Evolutionary conservation across 2,113 vertebrate species (phyloP).

Genomic region (Ophthalmolycus amberensis): DNA sequence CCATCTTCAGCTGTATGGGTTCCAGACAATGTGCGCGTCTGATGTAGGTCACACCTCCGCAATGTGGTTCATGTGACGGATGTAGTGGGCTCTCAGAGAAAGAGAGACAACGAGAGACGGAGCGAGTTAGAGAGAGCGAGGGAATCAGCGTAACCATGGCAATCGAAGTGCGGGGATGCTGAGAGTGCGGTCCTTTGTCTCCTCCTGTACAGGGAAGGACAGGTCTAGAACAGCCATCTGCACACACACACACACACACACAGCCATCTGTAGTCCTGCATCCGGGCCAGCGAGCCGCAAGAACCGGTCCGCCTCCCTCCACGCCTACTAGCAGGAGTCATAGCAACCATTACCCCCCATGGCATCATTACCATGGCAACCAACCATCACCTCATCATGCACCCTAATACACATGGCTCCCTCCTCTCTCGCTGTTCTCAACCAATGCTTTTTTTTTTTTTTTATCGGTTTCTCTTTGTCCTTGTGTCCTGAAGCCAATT

Average conservation of each 20-base stretch:
- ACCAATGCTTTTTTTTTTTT: constrained; percentile 7
- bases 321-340: constrained; percentile 61
- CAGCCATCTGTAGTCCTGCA: constrained; percentile 76
- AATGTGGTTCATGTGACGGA: constrained; percentile 52
- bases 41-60: constrained; percentile 76
- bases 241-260: constrained; percentile 27
- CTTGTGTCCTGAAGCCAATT: constrained; percentile 16
- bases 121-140: constrained; percentile 16
- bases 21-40: constrained; percentile 38
- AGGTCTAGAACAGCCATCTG: constrained; percentile 65
- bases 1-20: constrained; percentile 32
- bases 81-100: constrained; percentile 50
- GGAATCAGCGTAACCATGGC: constrained; percentile 72
- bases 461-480: constrained; percentile 18
- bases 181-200: constrained; percentile 71
- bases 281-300: constrained; percentile 65
- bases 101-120: constrained; percentile 21
- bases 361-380: constrained; percentile 72
- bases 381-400: constrained; percentile 57
- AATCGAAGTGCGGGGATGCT: constrained; percentile 71
- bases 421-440: constrained; percentile 8
- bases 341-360: constrained; percentile 68
- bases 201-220: constrained; percentile 43
- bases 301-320: constrained; percentile 60
- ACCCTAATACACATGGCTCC: constrained; percentile 47